phyloP scores from a whole-genome alignment of 1,140 invertebrate species.

The Atopsyche davidsoni region DNA sequence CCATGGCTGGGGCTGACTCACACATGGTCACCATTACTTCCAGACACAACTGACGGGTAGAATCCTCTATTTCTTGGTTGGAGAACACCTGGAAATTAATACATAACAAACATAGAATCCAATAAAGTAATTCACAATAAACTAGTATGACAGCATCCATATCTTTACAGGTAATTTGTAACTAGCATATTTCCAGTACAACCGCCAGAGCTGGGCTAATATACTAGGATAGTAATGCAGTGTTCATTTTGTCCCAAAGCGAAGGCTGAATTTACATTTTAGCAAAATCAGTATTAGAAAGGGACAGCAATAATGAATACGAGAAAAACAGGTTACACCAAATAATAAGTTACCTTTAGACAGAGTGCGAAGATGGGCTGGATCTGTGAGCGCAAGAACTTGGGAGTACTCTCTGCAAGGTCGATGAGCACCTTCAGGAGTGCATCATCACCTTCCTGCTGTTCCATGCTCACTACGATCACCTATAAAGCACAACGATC shows the following conservation, averaged over 20 bases:
- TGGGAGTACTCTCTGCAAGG: slow-evolving; percentile 86
- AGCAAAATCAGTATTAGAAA: too few species aligned
- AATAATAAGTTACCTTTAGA: slow-evolving; percentile 64
- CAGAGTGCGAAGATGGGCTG: slow-evolving; percentile 85
- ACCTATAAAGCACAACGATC: slow-evolving; percentile 50
- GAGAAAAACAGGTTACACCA: not conserved
- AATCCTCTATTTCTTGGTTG: slow-evolving; percentile 70
- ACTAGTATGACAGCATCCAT: too few species aligned
- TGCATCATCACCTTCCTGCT: slow-evolving; percentile 77
- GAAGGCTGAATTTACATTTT: too few species aligned
- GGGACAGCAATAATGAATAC: not conserved
- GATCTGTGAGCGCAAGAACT: slow-evolving; percentile 83
- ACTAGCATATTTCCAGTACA: too few species aligned
- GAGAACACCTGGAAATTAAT: slow-evolving; percentile 54
- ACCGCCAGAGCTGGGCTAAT: too few species aligned
- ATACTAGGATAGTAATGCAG: too few species aligned
- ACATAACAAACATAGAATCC: too few species aligned
- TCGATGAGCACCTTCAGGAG: slow-evolving; percentile 90
- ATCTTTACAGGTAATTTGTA: too few species aligned
- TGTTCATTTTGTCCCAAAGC: too few species aligned
- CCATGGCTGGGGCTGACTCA: slow-evolving; percentile 92
- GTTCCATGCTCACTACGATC: slow-evolving; percentile 71
- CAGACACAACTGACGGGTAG: slow-evolving; percentile 83
- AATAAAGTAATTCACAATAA: too few species aligned
- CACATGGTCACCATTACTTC: slow-evolving; percentile 92